Conservation (phyloP, 2,113 vertebrate species). For the Sprattus sprattus region DNA sequence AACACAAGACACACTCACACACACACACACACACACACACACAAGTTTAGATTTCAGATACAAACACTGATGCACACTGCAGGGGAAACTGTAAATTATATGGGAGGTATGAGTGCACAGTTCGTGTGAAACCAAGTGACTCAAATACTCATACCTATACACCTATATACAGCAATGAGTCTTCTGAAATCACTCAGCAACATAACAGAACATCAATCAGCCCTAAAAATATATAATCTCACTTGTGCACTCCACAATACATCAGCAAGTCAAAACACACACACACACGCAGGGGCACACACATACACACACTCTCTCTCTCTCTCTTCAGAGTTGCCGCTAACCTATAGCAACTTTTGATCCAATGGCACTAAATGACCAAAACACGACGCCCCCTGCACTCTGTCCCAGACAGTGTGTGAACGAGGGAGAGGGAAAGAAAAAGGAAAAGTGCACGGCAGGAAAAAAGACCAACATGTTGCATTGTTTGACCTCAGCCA, state of each 20-base stretch:
- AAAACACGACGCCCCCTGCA: neutral
- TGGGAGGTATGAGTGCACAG: neutral
- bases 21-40: neutral
- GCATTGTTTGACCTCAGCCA: slow-evolving; percentile 31
- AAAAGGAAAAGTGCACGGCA: slow-evolving; percentile 21
- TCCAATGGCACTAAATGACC: slow-evolving; percentile 16
- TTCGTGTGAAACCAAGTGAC: neutral
- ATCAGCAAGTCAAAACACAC: neutral
- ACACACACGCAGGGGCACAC: neutral
- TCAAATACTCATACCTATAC: neutral
- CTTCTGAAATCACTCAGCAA: neutral
- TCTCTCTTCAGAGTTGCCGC: neutral
- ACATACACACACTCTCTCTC: too few species aligned
- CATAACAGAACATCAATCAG: neutral
- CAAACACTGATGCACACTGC: neutral
- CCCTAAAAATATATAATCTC: neutral
- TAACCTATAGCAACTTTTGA: slow-evolving; percentile 12
- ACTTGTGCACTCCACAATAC: neutral
- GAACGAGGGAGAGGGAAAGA: slow-evolving; percentile 7
- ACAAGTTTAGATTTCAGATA: neutral
- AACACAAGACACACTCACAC: neutral
- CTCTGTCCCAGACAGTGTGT: neutral
- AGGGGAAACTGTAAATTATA: neutral
- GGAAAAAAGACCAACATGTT: slow-evolving; percentile 24
- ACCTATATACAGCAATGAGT: neutral